Conservation (phyloP, 2,113 vertebrate genomes). For the Chloropsis cyanopogon region DNA sequence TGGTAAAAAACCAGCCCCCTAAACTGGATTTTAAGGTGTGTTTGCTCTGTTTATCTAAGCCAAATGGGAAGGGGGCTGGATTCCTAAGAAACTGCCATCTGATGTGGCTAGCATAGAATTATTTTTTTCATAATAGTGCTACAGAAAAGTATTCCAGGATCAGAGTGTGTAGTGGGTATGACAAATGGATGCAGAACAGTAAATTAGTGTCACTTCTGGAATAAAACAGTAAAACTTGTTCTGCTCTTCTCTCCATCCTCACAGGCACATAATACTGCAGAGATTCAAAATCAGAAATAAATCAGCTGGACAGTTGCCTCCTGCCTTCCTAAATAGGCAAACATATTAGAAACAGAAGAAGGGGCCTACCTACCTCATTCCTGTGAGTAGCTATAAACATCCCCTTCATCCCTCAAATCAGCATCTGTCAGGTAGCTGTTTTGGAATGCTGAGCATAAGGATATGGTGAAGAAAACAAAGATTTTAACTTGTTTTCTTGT, state of each 20-base stretch:
- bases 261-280: neutral
- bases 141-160: neutral
- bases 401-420: neutral
- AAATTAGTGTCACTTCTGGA: neutral
- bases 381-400: neutral
- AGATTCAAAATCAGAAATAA: conserved; percentile 1
- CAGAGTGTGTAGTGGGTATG: neutral
- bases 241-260: neutral
- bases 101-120: neutral
- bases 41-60: neutral
- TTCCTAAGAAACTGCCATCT: neutral
- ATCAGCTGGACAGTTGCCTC: neutral
- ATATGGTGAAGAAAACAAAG: neutral
- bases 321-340: conserved; percentile 24
- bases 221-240: neutral
- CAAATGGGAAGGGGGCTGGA: neutral
- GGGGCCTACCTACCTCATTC: neutral
- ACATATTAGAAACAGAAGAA: neutral
- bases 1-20: neutral
- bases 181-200: neutral
- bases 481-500: neutral
- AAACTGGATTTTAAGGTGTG: neutral
- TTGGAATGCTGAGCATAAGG: neutral
- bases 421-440: neutral
- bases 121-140: neutral